A percentile compares a stretch with the other conserved stretches of the same genome.
These are phyloP conservation scores for Tokudaia muenninki DNA, from an alignment of 2,797 vertebrate genomes.

Conservation along the genomic window DNA sequence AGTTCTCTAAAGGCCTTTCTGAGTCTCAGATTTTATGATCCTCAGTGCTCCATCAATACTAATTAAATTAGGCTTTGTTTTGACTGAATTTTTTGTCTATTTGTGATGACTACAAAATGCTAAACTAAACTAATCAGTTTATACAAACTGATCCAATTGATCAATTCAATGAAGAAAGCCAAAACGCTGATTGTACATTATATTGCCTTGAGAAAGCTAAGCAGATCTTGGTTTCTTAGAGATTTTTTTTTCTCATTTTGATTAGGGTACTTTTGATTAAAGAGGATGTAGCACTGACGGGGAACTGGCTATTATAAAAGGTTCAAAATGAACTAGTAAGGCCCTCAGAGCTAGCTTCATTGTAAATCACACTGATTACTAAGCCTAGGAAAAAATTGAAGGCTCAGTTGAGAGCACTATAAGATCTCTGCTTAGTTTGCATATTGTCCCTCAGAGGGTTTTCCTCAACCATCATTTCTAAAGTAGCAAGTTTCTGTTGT, in stretches of 20 bases:
- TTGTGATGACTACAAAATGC: slow-evolving; percentile 57
- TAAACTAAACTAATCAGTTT: slow-evolving; percentile 60
- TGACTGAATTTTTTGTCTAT: slow-evolving; percentile 61
- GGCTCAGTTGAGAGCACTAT: not conserved
- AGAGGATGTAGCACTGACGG: slow-evolving; percentile 17
- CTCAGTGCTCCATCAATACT: slow-evolving; percentile 53
- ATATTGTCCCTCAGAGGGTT: not conserved
- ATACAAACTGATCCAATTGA: slow-evolving; percentile 62
- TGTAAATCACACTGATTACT: slow-evolving; percentile 42
- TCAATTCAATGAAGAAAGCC: slow-evolving; percentile 61
- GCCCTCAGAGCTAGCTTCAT: not conserved
- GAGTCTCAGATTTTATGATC: slow-evolving; percentile 60
- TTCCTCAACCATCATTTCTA: slow-evolving; percentile 47
- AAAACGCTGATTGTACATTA: slow-evolving; percentile 63
- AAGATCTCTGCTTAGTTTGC: slow-evolving; percentile 5
- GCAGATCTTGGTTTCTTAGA: slow-evolving; percentile 34
- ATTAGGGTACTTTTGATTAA: slow-evolving; percentile 11
- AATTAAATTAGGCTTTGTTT: slow-evolving; percentile 70
- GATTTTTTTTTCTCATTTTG: slow-evolving; percentile 55
- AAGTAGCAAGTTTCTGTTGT: slow-evolving; percentile 18
- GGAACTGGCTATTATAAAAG: slow-evolving; percentile 53
- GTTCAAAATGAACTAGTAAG: slow-evolving; percentile 43
- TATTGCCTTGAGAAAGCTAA: slow-evolving; percentile 56
- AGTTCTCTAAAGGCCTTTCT: slow-evolving; percentile 43
- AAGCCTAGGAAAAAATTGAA: slow-evolving; percentile 20